These are phyloP conservation scores for Myiopsitta monachus DNA, from an alignment of 2,113 vertebrate species.

Conservation along the genomic window DNA sequence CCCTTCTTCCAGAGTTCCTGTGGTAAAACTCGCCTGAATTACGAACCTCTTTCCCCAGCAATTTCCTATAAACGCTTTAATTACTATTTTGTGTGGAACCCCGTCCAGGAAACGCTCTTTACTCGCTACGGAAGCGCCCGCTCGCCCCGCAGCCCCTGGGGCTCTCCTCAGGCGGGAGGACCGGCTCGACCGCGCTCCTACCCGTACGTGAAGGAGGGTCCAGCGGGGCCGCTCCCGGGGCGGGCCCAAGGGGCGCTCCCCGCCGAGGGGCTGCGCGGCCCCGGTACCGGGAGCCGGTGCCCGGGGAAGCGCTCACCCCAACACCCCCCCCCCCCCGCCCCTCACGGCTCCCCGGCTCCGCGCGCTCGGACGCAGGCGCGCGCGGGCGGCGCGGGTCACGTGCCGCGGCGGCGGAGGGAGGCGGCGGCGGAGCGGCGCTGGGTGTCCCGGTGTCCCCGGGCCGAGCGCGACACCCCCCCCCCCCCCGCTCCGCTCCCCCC, in stretches of 20 bases:
- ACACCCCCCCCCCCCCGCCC: too few species aligned
- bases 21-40: neutral
- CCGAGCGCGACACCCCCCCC: too few species aligned
- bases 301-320: neutral
- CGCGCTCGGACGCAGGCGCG: too few species aligned
- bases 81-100: neutral
- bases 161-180: neutral
- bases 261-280: neutral
- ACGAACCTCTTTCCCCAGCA: fast-evolving
- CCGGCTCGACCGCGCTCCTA: neutral
- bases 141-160: too few species aligned
- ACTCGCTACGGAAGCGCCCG: neutral
- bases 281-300: neutral
- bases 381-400: too few species aligned
- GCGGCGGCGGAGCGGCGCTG: too few species aligned
- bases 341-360: too few species aligned
- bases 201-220: neutral
- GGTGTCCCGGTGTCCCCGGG: too few species aligned
- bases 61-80: too few species aligned
- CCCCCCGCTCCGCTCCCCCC: too few species aligned
- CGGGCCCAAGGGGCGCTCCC: neutral
- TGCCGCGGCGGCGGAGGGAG: too few species aligned
- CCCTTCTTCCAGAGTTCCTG: neutral
- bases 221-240: neutral
- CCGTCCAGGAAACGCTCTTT: neutral